phyloP scores from a whole-genome alignment of 1,140 invertebrate genomes.

The Apocrypta bakeri region DNA sequence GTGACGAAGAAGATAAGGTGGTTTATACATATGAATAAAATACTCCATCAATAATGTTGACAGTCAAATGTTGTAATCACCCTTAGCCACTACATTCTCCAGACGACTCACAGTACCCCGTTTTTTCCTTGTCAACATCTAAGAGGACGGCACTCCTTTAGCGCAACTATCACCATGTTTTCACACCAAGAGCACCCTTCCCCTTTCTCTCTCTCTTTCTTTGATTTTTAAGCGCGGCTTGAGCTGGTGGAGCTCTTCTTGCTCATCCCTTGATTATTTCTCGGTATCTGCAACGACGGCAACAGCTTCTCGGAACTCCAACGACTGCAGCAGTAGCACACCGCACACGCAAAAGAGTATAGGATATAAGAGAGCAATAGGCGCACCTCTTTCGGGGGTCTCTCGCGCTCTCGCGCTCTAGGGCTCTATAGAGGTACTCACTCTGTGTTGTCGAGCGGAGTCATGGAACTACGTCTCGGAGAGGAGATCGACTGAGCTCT shows the following conservation, averaged over 20 bases:
- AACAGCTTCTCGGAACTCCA: too few relatives aligned
- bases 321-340: not conserved
- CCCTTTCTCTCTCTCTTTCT: not conserved
- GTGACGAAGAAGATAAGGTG: not conserved
- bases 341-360: not conserved
- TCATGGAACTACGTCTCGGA: slow-evolving; percentile 47
- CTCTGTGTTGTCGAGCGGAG: slow-evolving; percentile 40
- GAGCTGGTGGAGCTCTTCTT: not conserved
- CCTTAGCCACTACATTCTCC: not conserved
- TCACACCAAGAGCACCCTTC: slow-evolving; percentile 1
- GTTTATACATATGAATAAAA: not conserved
- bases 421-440: slow-evolving; percentile 25
- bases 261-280: not conserved
- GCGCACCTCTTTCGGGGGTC: not conserved
- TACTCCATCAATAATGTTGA: slow-evolving; percentile 2
- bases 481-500: not conserved
- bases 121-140: slow-evolving; percentile 2
- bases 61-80: not conserved
- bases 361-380: not conserved
- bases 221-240: not conserved
- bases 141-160: slow-evolving; percentile 1
- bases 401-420: too few relatives aligned
- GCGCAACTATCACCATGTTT: not conserved
- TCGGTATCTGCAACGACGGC: not conserved
- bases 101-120: slow-evolving; percentile 1